Evolutionary conservation across 2,113 vertebrate genomes (phyloP), one percentile per base, ranked within the genome.

Genomic region (Micronycteris hirsuta): DNA sequence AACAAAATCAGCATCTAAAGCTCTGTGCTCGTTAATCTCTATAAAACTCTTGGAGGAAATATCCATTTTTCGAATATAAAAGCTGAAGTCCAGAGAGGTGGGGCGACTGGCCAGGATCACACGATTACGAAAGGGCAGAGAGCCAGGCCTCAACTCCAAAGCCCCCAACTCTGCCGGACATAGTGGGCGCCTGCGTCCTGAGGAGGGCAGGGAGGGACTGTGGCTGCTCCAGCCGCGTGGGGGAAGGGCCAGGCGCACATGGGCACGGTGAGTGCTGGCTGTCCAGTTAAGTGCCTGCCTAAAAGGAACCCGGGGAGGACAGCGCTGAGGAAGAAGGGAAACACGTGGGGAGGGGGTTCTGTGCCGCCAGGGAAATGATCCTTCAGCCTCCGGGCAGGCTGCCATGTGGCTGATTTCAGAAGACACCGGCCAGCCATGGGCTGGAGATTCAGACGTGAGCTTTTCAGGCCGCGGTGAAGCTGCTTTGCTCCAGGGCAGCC

Each of bases 311-410:
- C 56, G 24, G 36, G 13, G 0, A 38, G 67, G 61, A n/a, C 33
- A 6, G 70, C 41, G 3, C 20, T 1, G 10, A 24, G 13, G n/a
- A 3, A 43, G 45, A 31, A 15, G 61, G 70, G 61, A 38, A 38
- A 13, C 26, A 19, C 0, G 0, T 4, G 15, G 28, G 9, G 24
- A 4, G 7, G 8, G 63, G 31, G 2, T 45, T 86, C 80, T 15
- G 31, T 0, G 6, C 47, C 11, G 0, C 47, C 20, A 0, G 45
- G 3, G 20, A 86, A 14, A 10, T 19, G 17, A 4, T 15, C 49
- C 19, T 17, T 28, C 20, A 20, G 41, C 49, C n/a, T 5, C 61
- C 70, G 2, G 17, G 68, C 58, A 26, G 13, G 3, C 76, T 45
- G 33, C 15, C 0, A 17, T 17, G 6, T 28, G 45, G 45, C 71